Base-by-base conservation (phyloP, 2,797 vertebrate species). In the Liparis tanakae region DNA sequence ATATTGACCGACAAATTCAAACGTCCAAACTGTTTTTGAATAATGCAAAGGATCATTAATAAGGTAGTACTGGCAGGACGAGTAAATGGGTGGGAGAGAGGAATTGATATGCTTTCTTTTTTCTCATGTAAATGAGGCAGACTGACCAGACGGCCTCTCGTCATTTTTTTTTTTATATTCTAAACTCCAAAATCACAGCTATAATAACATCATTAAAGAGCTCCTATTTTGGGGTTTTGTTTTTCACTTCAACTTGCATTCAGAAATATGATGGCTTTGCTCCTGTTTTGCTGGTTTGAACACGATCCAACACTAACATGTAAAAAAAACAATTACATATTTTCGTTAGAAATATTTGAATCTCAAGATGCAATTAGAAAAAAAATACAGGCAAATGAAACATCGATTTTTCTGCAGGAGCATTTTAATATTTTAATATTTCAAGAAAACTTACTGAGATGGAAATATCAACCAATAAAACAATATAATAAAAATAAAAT, bases 41-140 rank as follows among this genome's bases (percentile, higher is more conserved):
- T 91, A 85, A 92, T 92, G 83, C 87, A 91, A 89, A 51, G 68
- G 73, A 58, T 85, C 86, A 87, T 90, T 90, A 89, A 86, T 91
- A 91, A 78, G 78, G 85, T 85, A 79, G 77, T 67, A 48, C 37
- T 89, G 85, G 71, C 81, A 86, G 87, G 69, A 72, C 71, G 83
- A 80, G 83, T 85, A 85, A 86, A 88, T 86, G 81, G 81, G 78
- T 74, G 78, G 85, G 77, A 63, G 71, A 67, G 76, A 71, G 70
- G 81, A 80, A 88, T 84, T 88, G 84, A 88, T 89, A 81, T 89
- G 84, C 70, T 69, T 82, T 78, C 73, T 88, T 88, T 79, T 91
- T 90, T 89, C 81, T 90, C 67, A 90, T 92, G 89, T 78, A 91
- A 91, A 93, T 93, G 85, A 91, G 76, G 53, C 82, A 81, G 78